Base-by-base conservation (phyloP, 2,113 vertebrate species). In the Cololabis saira region DNA sequence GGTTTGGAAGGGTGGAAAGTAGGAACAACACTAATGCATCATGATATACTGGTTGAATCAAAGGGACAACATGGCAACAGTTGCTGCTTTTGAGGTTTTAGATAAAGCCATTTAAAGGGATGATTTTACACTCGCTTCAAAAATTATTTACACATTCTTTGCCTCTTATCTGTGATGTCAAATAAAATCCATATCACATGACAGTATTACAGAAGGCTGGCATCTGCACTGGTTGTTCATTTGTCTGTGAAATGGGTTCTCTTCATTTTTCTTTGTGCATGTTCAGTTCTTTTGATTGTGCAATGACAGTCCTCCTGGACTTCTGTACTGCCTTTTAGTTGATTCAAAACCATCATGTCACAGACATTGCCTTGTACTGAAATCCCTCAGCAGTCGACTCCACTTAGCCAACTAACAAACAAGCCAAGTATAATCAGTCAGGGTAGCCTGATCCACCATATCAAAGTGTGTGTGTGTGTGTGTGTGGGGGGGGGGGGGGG, bases 401-500 rank as follows among this genome's bases (percentile, higher is more conserved):
- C 5, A 12, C 67, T 58, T 54, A 52, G 65, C 58, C 74, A 76
- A 73, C 59, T 47, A 49, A 73, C 79, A 42, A 74, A 77, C 52
- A 71, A 73, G 63, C 81, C 59, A 68, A 71, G 71, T 50, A 61
- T 50, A 37, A 73, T 72, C 59, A 78, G 65, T 65, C 54, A 65
- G 53, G 59, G 67, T 72, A 49, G 60, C 57, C 27, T 40, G 67
- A 67, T 71, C 42, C 50, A 61, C 43, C 40, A 66, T 62, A 59
- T n/a, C 67, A 69, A 55, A 48, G 24, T n/a, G n/a, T n/a, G n/a
- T n/a, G n/a, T n/a, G n/a, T n/a, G n/a, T n/a, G n/a, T n/a, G n/a
- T n/a, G n/a, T n/a, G n/a, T n/a, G n/a, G n/a, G n/a, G n/a, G n/a
- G n/a, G n/a, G n/a, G n/a, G n/a, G 2, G 33, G 6, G 33, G 10